Evolutionary conservation across 2,113 vertebrate species (phyloP).

Genomic region (Malaclemys terrapin): DNA sequence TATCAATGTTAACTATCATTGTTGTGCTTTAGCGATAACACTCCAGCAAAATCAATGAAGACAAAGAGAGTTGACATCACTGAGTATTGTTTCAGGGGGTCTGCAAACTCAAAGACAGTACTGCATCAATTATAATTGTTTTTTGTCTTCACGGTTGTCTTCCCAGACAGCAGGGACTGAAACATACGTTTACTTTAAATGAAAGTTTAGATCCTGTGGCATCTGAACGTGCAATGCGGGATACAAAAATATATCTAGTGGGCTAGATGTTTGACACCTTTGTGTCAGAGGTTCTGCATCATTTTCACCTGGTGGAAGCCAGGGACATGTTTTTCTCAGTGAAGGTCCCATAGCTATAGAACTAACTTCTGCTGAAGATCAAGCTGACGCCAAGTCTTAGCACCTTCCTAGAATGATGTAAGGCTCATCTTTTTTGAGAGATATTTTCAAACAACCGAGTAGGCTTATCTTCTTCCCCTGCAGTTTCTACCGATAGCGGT

Average conservation of each 20-base stretch:
- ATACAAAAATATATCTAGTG: neutral
- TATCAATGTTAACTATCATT: neutral
- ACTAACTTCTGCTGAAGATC: neutral
- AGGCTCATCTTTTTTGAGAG: neutral
- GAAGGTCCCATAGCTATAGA: neutral
- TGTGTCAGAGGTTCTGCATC: neutral
- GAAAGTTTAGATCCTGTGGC: neutral
- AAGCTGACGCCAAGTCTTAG: neutral
- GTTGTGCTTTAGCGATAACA: neutral
- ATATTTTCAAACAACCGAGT: neutral
- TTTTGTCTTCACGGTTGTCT: neutral
- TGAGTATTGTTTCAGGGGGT: neutral
- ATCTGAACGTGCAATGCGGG: neutral
- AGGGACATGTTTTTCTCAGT: neutral
- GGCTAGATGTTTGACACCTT: neutral
- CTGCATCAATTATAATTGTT: neutral
- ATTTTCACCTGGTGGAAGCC: neutral
- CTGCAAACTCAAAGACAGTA: neutral
- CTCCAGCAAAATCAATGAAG: neutral
- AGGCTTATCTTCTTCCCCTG: neutral
- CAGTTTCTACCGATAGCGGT: neutral
- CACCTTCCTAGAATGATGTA: neutral
- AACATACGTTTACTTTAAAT: neutral
- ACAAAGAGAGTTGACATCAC: neutral
- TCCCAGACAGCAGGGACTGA: neutral